Percentiles rank a stretch among this genome's conserved stretches.
Conservation (phyloP, 2,888 invertebrate genomes). For the Heliconius ethilla region DNA sequence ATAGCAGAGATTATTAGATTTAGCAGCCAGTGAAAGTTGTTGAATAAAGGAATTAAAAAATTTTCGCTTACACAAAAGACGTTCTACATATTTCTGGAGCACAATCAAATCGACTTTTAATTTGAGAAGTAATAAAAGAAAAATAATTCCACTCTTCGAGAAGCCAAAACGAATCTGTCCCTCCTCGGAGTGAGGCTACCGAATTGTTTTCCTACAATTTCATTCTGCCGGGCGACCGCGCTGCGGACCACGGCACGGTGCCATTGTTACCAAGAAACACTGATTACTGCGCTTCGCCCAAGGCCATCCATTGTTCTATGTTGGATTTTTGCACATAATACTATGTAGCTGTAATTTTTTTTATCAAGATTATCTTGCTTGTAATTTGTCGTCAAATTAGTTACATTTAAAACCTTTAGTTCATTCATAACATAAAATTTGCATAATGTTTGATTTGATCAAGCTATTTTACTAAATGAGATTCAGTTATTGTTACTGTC, state of each 20-base stretch:
- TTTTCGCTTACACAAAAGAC: background rate
- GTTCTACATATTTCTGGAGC: constrained; percentile 16
- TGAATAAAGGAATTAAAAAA: background rate
- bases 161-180: constrained; percentile 35
- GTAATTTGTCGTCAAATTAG: constrained; percentile 39
- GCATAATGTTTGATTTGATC: background rate
- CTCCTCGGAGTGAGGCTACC: constrained; percentile 42
- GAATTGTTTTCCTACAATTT: constrained; percentile 48
- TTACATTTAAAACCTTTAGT: constrained; percentile 5
- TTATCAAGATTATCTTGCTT: constrained; percentile 50
- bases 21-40: background rate
- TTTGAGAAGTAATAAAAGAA: constrained; percentile 34
- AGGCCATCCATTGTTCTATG: constrained; percentile 76
- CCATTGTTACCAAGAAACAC: constrained; percentile 59
- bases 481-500: background rate
- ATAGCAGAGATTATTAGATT: background rate
- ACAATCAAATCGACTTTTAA: constrained; percentile 31
- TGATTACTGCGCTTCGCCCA: constrained; percentile 74
- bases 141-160: constrained; percentile 26
- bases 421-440: background rate
- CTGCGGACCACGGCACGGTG: constrained; percentile 38
- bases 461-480: background rate
- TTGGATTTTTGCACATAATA: constrained; percentile 70
- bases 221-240: constrained; percentile 47
- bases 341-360: constrained; percentile 48